Percentiles rank a stretch among this genome's conserved stretches.
These are phyloP conservation scores for Watsonalla binaria DNA, from an alignment of 2,888 invertebrate genomes.

Conservation along the genomic window DNA sequence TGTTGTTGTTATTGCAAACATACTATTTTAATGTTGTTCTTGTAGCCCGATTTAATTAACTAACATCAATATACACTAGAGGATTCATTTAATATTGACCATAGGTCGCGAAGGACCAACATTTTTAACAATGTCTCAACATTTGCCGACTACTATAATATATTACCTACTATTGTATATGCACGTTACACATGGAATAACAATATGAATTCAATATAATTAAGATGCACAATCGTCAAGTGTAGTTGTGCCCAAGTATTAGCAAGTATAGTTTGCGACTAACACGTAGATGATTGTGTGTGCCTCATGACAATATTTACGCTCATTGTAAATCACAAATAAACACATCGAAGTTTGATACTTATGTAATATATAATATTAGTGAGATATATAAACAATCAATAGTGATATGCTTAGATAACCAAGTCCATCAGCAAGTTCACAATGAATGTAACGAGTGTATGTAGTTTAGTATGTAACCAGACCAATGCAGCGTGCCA, in stretches of 20 bases:
- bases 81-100: background rate
- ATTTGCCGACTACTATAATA: no score
- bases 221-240: background rate
- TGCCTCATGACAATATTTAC: constrained; percentile 54
- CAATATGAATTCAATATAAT: no score
- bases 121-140: no score
- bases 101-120: background rate
- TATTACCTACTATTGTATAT: no score
- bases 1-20: background rate
- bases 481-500: constrained; percentile 73
- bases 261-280: constrained; percentile 3
- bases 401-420: constrained; percentile 38
- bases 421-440: constrained; percentile 36
- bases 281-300: constrained; percentile 19
- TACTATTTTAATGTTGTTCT: background rate
- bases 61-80: background rate
- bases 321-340: constrained; percentile 41
- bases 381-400: constrained; percentile 42
- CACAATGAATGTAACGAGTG: constrained; percentile 33
- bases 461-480: constrained; percentile 48
- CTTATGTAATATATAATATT: constrained; percentile 38
- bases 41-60: background rate
- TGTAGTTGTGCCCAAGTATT: constrained; percentile 5
- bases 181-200: no score
- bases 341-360: constrained; percentile 58